Evolutionary conservation across 2,797 vertebrate genomes (phyloP), one percentile per base, ranked within the genome.

Genomic region (Gadopsis bispinosus): DNA sequence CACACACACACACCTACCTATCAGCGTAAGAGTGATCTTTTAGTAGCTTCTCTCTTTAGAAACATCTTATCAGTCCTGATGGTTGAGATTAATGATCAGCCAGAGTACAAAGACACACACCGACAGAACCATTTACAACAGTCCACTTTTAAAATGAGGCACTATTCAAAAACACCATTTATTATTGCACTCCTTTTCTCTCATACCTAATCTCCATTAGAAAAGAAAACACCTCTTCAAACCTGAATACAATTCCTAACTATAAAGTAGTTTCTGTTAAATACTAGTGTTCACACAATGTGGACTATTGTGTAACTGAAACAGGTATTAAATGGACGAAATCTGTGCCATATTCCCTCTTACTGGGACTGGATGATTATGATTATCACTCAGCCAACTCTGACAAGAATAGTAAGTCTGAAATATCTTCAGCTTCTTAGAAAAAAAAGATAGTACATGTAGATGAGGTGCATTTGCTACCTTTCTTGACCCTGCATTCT

Each of bases 21-120:
- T 72, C 80, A 77, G 56, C 67, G 45, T 60, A 39, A 81, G 79
- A 86, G 37, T 47, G 79, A 88, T 88, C 64, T 69, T 79, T 83
- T 62, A 37, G 70, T 68, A 63, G 43, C 75, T 61, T 82, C 67
- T 85, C 64, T 74, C 83, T 79, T 89, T 82, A 79, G 73, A 90
- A 86, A 75, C 78, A 64, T 88, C 86, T 91, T 88, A 93, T 91
- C 91, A 83, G 81, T 29, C 39, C 83, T 67, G 89, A 90, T 87
- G 79, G 88, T 79, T 88, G 41, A 83, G 88, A 93, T 92, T 92
- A 91, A 94, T 93, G 92, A 91, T 87, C 87, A 85, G 80, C 80
- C 66, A 62, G 78, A 86, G 75, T 69, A 92, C 87, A 92, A 91
- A 93, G 88, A 87, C 78, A 72, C 80, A 79, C 64, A 75, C 31